A percentile compares a stretch with the other conserved stretches of the same genome.
Evolutionary conservation across 2,113 vertebrate genomes (phyloP).

Genomic region (Ameiurus melas): DNA sequence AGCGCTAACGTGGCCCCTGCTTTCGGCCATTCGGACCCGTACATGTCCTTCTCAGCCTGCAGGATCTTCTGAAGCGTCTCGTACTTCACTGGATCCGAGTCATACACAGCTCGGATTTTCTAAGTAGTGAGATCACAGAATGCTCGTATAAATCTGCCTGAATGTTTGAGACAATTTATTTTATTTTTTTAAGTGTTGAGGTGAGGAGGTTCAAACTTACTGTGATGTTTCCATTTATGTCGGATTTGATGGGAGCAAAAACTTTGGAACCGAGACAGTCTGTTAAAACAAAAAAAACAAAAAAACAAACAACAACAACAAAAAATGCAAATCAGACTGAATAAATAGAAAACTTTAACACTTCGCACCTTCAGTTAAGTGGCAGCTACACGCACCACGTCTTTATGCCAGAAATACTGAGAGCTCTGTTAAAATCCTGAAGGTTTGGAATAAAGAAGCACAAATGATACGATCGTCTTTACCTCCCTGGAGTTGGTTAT

Average conservation of each 20-base stretch:
- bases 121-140: constrained; percentile 52
- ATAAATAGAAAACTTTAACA: neutral
- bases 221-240: constrained; percentile 89
- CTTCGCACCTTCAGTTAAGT: neutral
- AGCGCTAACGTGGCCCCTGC: constrained; percentile 86
- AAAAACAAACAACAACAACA: constrained; percentile 11
- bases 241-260: constrained; percentile 87
- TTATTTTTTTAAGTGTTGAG: neutral
- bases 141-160: neutral
- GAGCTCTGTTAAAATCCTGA: neutral
- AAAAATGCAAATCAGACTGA: neutral
- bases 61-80: constrained; percentile 89
- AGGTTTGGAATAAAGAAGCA: neutral
- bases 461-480: neutral
- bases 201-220: constrained; percentile 64
- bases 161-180: neutral
- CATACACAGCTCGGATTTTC: constrained; percentile 89
- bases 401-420: neutral
- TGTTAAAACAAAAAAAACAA: constrained; percentile 57
- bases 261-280: constrained; percentile 90
- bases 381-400: neutral
- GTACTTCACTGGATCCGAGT: constrained; percentile 86
- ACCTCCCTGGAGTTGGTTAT: neutral
- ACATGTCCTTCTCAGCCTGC: constrained; percentile 81
- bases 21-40: constrained; percentile 86